A percentile compares a stretch with the other conserved stretches of the same genome.
These are phyloP conservation scores for Microcebus jonahi DNA, from an alignment of 2,113 vertebrate genomes.

Conservation along the genomic window DNA sequence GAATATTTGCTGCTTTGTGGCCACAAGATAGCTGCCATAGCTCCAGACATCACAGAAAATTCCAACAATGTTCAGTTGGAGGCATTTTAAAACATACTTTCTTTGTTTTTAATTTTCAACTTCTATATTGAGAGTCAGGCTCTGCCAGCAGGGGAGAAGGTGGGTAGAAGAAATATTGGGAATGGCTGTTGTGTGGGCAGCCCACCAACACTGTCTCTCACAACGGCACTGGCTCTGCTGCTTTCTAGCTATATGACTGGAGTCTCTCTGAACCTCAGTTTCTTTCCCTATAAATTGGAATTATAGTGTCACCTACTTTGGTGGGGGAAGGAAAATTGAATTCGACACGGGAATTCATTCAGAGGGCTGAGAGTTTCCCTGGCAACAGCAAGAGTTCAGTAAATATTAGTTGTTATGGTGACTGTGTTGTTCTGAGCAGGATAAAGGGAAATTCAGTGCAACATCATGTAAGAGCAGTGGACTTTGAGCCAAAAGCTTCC, in stretches of 20 bases:
- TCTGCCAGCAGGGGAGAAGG: not conserved
- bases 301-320: not conserved
- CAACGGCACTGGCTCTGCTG: not conserved
- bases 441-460: not conserved
- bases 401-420: not conserved
- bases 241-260: not conserved
- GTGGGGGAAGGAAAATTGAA: not conserved
- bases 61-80: not conserved
- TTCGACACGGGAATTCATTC: not conserved
- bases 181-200: not conserved
- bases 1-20: too few species aligned
- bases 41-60: not conserved
- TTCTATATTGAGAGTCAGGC: not conserved
- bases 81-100: not conserved
- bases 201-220: not conserved
- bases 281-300: not conserved
- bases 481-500: not conserved
- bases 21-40: not conserved
- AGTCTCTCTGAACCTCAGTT: not conserved
- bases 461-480: not conserved
- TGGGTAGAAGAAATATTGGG: too few species aligned
- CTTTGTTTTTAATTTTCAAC: not conserved
- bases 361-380: not conserved
- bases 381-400: not conserved
- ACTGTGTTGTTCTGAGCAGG: not conserved